Percentiles rank a stretch among this genome's conserved stretches.
Evolutionary conservation across 2,888 invertebrate genomes (phyloP).

Genomic region (Phyllotreta striolata): DNA sequence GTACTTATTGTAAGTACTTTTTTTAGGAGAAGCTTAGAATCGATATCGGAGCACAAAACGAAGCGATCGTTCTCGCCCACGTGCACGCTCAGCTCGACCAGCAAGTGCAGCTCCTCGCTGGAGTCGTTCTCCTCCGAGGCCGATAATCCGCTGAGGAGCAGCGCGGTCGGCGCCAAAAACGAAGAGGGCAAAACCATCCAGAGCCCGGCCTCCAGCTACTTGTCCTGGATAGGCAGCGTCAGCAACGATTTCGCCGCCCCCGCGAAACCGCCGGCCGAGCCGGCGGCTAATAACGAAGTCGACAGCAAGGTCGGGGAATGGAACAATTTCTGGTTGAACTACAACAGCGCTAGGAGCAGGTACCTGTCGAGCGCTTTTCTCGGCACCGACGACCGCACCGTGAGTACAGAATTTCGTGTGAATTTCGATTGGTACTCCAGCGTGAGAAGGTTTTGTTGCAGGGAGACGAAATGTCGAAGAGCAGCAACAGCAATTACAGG

Average conservation of each 20-base stretch:
- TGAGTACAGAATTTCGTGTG: slow-evolving; percentile 26
- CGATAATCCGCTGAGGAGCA: slow-evolving; percentile 46
- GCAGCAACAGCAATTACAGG: slow-evolving; percentile 57
- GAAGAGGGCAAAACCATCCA: slow-evolving; percentile 51
- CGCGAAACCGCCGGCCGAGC: slow-evolving; percentile 20
- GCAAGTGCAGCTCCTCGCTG: slow-evolving; percentile 50
- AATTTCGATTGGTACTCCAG: neutral
- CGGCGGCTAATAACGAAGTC: slow-evolving; percentile 45
- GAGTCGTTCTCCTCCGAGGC: slow-evolving; percentile 49
- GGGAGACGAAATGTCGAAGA: slow-evolving; percentile 57
- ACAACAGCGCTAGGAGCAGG: slow-evolving; percentile 58
- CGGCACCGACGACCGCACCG: slow-evolving; percentile 42
- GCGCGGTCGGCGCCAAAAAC: slow-evolving; percentile 45
- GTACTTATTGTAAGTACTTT: slow-evolving; percentile 10
- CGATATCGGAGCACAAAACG: slow-evolving; percentile 59
- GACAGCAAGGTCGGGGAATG: slow-evolving; percentile 60
- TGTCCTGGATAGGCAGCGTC: slow-evolving; percentile 61
- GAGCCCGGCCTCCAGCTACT: slow-evolving; percentile 58
- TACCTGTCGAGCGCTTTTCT: slow-evolving; percentile 56
- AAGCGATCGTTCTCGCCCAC: slow-evolving; percentile 55
- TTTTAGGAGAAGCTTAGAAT: slow-evolving; percentile 57
- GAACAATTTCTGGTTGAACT: slow-evolving; percentile 62
- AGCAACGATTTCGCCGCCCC: slow-evolving; percentile 42
- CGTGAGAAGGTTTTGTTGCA: slow-evolving; percentile 21
- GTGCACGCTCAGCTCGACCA: slow-evolving; percentile 47